phyloP scores from a whole-genome alignment of 2,113 vertebrate genomes.

The Oncorhynchus nerka region DNA sequence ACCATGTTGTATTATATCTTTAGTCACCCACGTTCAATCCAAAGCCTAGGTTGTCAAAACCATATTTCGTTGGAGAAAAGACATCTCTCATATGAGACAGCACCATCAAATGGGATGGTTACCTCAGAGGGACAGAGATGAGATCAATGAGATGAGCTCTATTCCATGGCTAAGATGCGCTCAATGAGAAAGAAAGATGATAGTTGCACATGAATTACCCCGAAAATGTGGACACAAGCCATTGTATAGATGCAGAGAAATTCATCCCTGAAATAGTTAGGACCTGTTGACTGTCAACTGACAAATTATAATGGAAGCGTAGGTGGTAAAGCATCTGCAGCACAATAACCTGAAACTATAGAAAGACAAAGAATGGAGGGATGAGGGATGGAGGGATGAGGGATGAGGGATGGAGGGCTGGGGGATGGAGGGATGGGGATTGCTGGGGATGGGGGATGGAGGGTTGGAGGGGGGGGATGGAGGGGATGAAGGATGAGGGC shows the following conservation, averaged over 20 bases:
- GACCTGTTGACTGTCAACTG: neutral
- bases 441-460: neutral
- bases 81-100: neutral
- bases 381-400: neutral
- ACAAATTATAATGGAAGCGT: neutral
- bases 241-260: neutral
- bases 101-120: neutral
- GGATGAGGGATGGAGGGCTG: neutral
- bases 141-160: neutral
- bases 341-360: neutral
- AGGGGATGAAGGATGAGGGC: neutral
- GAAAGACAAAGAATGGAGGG: too few species aligned
- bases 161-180: neutral
- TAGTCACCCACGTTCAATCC: neutral
- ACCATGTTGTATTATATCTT: neutral
- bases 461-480: neutral
- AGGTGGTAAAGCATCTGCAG: neutral
- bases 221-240: too few species aligned
- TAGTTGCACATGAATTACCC: too few species aligned
- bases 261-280: neutral
- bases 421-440: constrained; percentile 4
- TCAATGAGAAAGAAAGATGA: neutral
- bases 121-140: neutral
- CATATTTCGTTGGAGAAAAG: neutral
- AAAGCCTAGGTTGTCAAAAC: neutral